Base-by-base conservation (phyloP, 1,140 invertebrate species). In the Nautilus pompilius region DNA sequence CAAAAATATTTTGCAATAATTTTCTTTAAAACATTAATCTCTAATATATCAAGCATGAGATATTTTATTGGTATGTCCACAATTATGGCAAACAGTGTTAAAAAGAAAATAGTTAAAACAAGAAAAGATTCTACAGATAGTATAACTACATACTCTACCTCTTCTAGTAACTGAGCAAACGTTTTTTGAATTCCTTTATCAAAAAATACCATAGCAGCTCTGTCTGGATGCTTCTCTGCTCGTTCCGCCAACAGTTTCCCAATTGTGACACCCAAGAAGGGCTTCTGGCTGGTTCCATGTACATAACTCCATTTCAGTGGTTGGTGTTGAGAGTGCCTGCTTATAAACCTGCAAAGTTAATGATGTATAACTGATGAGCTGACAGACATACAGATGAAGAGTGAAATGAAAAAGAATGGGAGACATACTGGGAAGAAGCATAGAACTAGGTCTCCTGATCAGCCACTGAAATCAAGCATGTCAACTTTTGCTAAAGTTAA, bases 81-180 rank as follows among this genome's bases (percentile, higher is more conserved):
- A 10, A 10, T 41, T 41, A 10, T 41, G 8, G 36, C n/a, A 15
- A 15, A 13, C 15, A 57, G n/a, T 33, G 32, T 59, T 15, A 24
- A 30, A 24, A 32, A 61, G 5, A 8, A n/a, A 30, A 63, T 24
- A 28, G 56, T 29, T 29, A 22, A 41, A 63, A 36, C 45, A 45
- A 20, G 53, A n/a, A 45, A 29, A 26, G 28, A 10, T 36, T 46
- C 24, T 46, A 34, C 22, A 63, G 26, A 17, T 26, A 26, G 3
- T n/a, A 22, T 8, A 15, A 28, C 2, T 30, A 24, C n/a, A 24
- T 5, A 58, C 62, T 69, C 63, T 76, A 88, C 89, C 74, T 91
- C 83, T 28, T 83, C 75, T 5, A 89, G 66, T 0, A 92, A 76
- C 59, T 91, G 83, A 29, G 69, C 49, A 55, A 78, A 78, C 29